Evolutionary conservation across 2,113 vertebrate genomes (phyloP).

Genomic region (Tachysurus fulvidraco): DNA sequence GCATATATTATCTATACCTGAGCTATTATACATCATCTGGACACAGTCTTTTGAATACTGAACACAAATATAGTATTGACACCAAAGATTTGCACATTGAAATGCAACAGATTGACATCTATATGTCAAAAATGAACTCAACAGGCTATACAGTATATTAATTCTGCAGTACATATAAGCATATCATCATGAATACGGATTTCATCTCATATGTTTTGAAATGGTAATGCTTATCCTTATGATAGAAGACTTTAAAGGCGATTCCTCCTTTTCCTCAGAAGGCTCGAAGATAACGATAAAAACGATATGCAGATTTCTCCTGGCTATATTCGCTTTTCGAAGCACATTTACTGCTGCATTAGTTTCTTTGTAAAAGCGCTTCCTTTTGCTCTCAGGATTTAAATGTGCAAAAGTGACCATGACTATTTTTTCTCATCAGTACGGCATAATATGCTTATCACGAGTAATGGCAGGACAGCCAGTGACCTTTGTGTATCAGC

Average conservation of each 20-base stretch:
- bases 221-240: constrained; percentile 14
- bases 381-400: not conserved
- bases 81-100: not conserved
- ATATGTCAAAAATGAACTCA: not conserved
- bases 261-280: constrained; percentile 17
- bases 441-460: not conserved
- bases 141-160: not conserved
- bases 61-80: not conserved
- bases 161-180: not conserved
- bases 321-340: constrained; percentile 1
- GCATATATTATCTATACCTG: not conserved
- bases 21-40: not conserved
- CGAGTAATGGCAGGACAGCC: not conserved
- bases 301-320: constrained; percentile 4
- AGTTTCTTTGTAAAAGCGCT: constrained; percentile 2
- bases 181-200: not conserved
- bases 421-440: not conserved
- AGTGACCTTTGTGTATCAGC: not conserved
- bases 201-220: constrained; percentile 14
- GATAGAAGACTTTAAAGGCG: constrained; percentile 2
- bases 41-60: not conserved
- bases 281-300: not conserved
- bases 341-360: not conserved
- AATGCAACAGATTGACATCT: not conserved
- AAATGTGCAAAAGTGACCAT: not conserved